Evolutionary conservation across 2,113 vertebrate species (phyloP).

Genomic region (Pomatorhinus ruficollis): DNA sequence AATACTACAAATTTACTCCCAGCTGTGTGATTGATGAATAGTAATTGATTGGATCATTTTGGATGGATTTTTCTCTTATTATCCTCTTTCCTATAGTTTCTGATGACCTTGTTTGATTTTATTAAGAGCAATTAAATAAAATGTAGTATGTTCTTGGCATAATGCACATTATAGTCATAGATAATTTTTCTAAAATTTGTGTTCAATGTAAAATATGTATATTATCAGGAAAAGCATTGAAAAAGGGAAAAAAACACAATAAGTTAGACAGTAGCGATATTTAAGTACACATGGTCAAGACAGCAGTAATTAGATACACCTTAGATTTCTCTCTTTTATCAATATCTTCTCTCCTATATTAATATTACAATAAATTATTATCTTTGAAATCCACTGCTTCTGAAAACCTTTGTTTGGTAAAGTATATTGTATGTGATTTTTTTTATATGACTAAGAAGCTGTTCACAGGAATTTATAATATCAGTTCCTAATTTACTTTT

Average conservation of each 20-base stretch:
- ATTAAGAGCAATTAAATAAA: neutral
- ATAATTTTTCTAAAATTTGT: neutral
- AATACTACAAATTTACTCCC: neutral
- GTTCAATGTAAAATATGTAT: neutral
- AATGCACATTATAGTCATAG: neutral
- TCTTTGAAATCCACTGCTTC: neutral
- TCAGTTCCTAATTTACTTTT: neutral
- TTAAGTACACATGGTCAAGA: neutral
- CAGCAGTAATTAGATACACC: neutral
- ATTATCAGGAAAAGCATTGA: neutral
- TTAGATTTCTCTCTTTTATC: neutral
- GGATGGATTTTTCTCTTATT: neutral
- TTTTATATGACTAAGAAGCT: neutral
- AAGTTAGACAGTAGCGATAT: neutral
- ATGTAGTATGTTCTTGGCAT: neutral
- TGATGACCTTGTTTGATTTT: neutral
- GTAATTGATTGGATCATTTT: neutral
- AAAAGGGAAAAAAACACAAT: neutral
- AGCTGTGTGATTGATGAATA: neutral
- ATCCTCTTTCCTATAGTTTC: neutral
- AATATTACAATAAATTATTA: neutral
- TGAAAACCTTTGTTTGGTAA: neutral
- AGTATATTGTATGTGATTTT: neutral
- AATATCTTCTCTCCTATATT: neutral
- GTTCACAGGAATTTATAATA: neutral